Conservation (phyloP, 1,140 invertebrate genomes). For the Spodoptera litura region DNA sequence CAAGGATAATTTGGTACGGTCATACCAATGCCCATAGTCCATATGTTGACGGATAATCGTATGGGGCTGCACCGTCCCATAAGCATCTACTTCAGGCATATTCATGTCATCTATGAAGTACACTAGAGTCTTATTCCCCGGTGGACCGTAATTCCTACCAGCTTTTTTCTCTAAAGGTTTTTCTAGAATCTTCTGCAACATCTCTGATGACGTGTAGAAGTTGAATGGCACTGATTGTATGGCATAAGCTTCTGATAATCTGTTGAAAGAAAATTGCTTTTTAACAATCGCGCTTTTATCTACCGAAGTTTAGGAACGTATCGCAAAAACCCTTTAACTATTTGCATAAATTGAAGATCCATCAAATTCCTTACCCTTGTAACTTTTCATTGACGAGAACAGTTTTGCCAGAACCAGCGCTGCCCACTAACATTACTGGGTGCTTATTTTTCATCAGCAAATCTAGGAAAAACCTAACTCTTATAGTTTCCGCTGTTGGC, state of each 20-base stretch:
- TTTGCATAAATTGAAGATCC: too few species aligned
- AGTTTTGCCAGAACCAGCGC: slow-evolving; percentile 96
- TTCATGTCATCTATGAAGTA: slow-evolving; percentile 99
- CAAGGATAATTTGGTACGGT: slow-evolving; percentile 94
- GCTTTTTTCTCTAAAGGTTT: slow-evolving; percentile 99
- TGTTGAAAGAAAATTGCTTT: slow-evolving; percentile 54
- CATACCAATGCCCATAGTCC: slow-evolving; percentile 98
- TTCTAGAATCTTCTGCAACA: slow-evolving; percentile 97
- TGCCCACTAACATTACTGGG: slow-evolving; percentile 97
- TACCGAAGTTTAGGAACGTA: too few species aligned
- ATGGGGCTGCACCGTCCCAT: slow-evolving; percentile 98
- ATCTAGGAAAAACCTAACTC: slow-evolving; percentile 96
- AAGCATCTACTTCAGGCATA: slow-evolving; percentile 98
- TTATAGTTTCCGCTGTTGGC: slow-evolving; percentile 97
- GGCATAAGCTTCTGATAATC: slow-evolving; percentile 94
- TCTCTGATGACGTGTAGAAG: slow-evolving; percentile 98
- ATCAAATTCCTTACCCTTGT: slow-evolving; percentile 74
- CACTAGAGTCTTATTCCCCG: slow-evolving; percentile 96
- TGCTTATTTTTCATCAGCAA: slow-evolving; percentile 94
- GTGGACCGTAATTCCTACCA: slow-evolving; percentile 97
- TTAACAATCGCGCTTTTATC: background rate
- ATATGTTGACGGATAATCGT: slow-evolving; percentile 97
- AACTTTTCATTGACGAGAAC: slow-evolving; percentile 96
- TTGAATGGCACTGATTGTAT: slow-evolving; percentile 98
- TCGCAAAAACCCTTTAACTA: too few species aligned